Evolutionary conservation across 2,113 vertebrate genomes (phyloP).

Genomic region (Ciconia stormi): DNA sequence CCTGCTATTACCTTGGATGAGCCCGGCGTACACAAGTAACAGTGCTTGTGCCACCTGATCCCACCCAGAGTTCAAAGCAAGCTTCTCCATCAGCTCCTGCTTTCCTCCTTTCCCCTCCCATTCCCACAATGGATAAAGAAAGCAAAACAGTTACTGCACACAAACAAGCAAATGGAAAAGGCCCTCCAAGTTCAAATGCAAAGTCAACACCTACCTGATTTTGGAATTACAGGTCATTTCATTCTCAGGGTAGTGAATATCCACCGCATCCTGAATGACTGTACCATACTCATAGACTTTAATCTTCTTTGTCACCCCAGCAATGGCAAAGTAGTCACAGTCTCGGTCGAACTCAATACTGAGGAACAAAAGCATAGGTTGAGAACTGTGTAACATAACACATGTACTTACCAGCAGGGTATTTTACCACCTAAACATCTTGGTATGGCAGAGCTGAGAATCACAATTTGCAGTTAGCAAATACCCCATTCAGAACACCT

Average conservation of each 20-base stretch:
- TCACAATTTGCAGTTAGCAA: neutral
- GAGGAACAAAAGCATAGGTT: conserved; percentile 5
- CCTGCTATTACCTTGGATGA: neutral
- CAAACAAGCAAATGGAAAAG: neutral
- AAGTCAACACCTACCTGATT: conserved; percentile 86
- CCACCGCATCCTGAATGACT: conserved; percentile 98
- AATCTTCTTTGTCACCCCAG: conserved; percentile 98
- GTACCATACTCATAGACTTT: conserved; percentile 99
- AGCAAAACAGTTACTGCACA: neutral
- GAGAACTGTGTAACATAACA: neutral
- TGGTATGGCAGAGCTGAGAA: neutral
- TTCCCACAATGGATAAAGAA: neutral
- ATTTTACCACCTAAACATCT: neutral
- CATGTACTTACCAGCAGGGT: neutral
- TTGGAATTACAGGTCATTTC: conserved; percentile 99
- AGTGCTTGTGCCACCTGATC: neutral
- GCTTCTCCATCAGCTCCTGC: neutral
- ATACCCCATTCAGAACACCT: neutral
- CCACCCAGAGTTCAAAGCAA: neutral
- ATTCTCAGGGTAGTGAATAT: conserved; percentile 99
- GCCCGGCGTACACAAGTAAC: neutral
- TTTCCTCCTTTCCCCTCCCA: neutral
- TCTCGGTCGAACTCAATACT: conserved; percentile 99
- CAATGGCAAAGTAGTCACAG: conserved; percentile 99
- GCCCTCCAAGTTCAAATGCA: neutral